Evolutionary conservation across 2,113 vertebrate genomes (phyloP), one percentile per base, ranked within the genome.

Genomic region (Pantherophis guttatus): DNA sequence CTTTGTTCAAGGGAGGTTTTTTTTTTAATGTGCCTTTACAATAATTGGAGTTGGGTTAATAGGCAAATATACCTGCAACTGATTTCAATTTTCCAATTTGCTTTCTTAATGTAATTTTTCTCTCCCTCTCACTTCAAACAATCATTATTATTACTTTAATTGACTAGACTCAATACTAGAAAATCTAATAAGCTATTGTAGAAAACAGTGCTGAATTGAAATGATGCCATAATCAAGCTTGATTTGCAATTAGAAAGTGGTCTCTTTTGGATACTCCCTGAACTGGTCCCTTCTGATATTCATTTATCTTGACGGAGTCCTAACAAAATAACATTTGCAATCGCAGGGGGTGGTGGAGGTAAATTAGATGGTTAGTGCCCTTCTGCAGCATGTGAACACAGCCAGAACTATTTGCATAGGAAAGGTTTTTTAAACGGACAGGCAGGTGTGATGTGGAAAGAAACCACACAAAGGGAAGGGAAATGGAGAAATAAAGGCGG

Each of bases 21-120:
- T 62, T 62, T 62, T 62, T 26, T 87, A 90, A 86, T 54, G 75
- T 65, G 81, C 92, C 9, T 90, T 65, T 87, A 54, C 33, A 86
- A 59, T 93, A 93, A 90, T 58, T 62, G 55, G 48, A 65, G 75
- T 19, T 86, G 29, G 48, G 75, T 54, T 90, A 90, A 90, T 93
- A 85, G 57, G 48, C 50, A 50, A 93, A 65, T 50, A 87, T 90
- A 62, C 57, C 89, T 93, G 55, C 29, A 93, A 62, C 88, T 93
- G 89, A 93, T 90, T 93, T 93, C 92, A 93, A 90, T 90, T 93
- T 93, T 90, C 92, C 39, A 59, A 62, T 90, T 93, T 93, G 81
- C 48, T 87, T 90, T 90, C 75, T 59, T 90, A 90, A 87, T 54
- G 58, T 50, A 87, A 65, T 93, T 89, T 90, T 89, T 57, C 62